Conservation (phyloP, 1,140 invertebrate species). For the Bombus polaris region DNA sequence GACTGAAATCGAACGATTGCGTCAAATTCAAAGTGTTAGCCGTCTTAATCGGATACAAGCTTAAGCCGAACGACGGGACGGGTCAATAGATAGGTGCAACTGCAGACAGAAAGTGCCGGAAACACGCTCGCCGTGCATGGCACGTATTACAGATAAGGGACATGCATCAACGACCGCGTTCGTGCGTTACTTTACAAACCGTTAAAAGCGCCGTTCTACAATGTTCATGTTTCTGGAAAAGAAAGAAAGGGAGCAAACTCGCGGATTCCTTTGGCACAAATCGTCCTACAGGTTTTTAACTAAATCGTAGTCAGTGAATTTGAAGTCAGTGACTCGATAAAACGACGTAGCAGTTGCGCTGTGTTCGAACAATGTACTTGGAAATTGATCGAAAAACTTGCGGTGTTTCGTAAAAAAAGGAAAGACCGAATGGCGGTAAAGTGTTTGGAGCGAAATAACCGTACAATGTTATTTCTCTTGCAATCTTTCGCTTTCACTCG, state of each 20-base stretch:
- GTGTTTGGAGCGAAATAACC: too few species aligned
- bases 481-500: too few species aligned
- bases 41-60: background rate
- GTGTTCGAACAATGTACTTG: background rate
- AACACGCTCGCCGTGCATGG: conserved; percentile 66
- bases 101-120: conserved; percentile 65
- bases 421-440: background rate
- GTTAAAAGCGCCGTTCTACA: conserved; percentile 54
- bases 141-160: conserved; percentile 60
- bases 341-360: background rate
- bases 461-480: too few species aligned
- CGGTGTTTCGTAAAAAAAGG: background rate
- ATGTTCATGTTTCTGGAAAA: conserved; percentile 18
- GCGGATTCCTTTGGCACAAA: too few species aligned
- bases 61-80: conserved; percentile 45
- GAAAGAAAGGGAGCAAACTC: background rate
- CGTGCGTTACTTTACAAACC: conserved; percentile 58
- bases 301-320: background rate
- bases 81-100: conserved; percentile 61
- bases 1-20: too few species aligned
- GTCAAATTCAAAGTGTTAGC: too few species aligned
- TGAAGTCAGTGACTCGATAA: background rate
- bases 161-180: conserved; percentile 54
- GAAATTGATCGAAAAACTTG: background rate
- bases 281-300: background rate